Percentiles rank a stretch among this genome's conserved stretches.
Conservation (phyloP, 2,113 vertebrate species). For the Dryoscopus gambensis region DNA sequence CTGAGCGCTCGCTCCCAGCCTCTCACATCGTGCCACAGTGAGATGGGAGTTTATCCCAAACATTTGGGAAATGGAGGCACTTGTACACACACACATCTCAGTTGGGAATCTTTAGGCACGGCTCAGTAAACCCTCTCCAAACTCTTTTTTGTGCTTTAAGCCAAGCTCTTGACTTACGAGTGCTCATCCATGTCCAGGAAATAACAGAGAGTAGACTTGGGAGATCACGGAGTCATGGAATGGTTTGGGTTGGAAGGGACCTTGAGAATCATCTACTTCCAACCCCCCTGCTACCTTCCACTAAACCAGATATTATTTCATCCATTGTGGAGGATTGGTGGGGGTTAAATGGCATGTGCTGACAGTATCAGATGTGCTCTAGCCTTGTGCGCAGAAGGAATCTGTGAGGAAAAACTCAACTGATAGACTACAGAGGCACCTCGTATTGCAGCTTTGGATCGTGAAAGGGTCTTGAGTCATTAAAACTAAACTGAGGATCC, state of each 20-base stretch:
- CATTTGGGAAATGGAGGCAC: background rate
- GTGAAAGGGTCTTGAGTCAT: background rate
- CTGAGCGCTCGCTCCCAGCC: rapidly evolving
- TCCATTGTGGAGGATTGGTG: background rate
- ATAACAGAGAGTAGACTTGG: background rate
- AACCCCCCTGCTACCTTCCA: background rate
- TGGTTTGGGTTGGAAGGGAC: background rate
- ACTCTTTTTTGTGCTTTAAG: background rate
- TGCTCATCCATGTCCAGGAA: background rate
- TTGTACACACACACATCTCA: rapidly evolving
- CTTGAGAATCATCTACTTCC: background rate
- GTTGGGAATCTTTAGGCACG: background rate
- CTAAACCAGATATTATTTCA: background rate
- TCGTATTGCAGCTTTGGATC: background rate
- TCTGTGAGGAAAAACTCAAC: background rate
- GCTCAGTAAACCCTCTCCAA: background rate
- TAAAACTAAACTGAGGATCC: background rate
- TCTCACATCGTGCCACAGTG: background rate
- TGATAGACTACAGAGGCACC: background rate
- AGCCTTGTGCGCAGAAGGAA: background rate
- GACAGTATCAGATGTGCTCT: background rate
- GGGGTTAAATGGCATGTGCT: background rate
- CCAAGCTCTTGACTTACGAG: background rate
- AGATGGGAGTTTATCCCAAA: background rate
- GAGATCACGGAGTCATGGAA: background rate